Percentiles rank a stretch among this genome's conserved stretches.
phyloP scores from a whole-genome alignment of 2,113 vertebrate species.

The Seriola quinqueradiata region DNA sequence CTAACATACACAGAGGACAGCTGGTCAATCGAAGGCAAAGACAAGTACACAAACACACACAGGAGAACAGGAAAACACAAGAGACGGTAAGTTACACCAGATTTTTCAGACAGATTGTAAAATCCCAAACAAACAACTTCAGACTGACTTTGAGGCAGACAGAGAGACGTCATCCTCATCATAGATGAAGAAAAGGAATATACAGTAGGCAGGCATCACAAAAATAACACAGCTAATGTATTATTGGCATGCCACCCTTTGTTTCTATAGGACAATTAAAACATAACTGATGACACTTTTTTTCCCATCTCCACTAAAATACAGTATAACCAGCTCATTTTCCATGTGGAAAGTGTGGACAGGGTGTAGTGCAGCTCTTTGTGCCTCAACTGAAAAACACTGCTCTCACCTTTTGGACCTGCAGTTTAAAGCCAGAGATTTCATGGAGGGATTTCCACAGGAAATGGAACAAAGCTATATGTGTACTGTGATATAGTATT shows the following conservation, averaged over 20 bases:
- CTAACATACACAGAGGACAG: background rate
- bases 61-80: background rate
- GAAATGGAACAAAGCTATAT: conserved; percentile 33
- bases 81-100: background rate
- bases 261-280: background rate
- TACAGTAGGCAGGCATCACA: background rate
- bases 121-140: background rate
- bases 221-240: too few species aligned
- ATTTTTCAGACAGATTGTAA: background rate
- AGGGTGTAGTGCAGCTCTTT: background rate
- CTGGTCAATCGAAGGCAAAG: conserved; percentile 36
- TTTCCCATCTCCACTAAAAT: conserved; percentile 1
- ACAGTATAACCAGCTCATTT: background rate
- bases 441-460: conserved; percentile 49
- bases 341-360: conserved; percentile 13
- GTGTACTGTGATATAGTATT: background rate
- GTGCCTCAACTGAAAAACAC: conserved; percentile 16
- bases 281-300: background rate
- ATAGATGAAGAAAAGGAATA: background rate
- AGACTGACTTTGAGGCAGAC: background rate
- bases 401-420: conserved; percentile 24
- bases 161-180: background rate
- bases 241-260: background rate
- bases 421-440: background rate
- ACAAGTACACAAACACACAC: background rate